These are phyloP conservation scores for Pelodiscus sinensis DNA, from an alignment of 2,113 vertebrate species.

Conservation along the genomic window DNA sequence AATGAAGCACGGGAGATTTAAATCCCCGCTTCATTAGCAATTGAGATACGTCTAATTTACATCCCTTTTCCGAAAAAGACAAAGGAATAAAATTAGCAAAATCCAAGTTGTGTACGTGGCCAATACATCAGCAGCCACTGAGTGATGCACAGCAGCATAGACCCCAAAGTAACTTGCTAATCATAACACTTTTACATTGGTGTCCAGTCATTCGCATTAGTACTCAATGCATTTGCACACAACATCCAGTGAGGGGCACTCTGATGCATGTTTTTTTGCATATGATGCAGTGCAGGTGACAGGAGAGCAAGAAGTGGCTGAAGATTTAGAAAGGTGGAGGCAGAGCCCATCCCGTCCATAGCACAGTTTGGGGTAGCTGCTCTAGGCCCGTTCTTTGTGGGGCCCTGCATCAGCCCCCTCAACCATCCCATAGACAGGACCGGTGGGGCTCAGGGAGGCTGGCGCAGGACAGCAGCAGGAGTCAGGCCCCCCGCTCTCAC, in stretches of 20 bases:
- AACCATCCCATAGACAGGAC: too few relatives aligned
- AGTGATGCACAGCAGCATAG: neutral
- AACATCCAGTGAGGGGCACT: neutral
- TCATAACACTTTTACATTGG: neutral
- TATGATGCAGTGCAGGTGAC: neutral
- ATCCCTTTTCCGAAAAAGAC: too few relatives aligned
- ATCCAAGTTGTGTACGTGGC: neutral
- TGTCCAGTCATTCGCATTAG: neutral
- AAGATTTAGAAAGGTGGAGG: neutral
- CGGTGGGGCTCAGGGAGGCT: too few relatives aligned
- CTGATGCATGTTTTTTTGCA: neutral
- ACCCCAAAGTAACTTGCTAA: slow-evolving; percentile 3
- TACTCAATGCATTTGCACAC: neutral
- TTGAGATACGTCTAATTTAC: too few relatives aligned
- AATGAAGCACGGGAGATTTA: too few relatives aligned
- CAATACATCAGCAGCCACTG: neutral
- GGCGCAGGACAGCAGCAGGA: too few relatives aligned
- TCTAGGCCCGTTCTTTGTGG: too few relatives aligned
- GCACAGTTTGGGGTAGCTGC: too few relatives aligned
- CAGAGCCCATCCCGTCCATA: too few relatives aligned
- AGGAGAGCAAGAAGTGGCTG: neutral
- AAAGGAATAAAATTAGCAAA: neutral
- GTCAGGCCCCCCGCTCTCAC: too few relatives aligned
- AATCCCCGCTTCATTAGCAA: too few relatives aligned
- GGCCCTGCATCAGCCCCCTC: too few relatives aligned